Conservation (phyloP, 2,797 vertebrate genomes). For the Oceanodroma leucorhoa region DNA sequence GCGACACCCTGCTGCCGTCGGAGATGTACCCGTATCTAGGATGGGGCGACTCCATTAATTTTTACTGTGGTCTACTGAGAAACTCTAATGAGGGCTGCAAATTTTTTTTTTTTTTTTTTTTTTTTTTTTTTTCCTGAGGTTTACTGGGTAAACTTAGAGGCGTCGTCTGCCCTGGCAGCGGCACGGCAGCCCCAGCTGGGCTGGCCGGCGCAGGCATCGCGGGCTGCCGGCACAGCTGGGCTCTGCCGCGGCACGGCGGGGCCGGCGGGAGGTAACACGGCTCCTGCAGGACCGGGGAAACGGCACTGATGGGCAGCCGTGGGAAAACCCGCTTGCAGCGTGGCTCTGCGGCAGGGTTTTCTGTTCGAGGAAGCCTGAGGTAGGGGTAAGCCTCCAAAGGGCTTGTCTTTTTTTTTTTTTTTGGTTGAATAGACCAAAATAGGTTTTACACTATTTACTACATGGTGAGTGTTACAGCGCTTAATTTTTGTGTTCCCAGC, state of each 20-base stretch:
- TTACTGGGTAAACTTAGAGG: not conserved
- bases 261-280: not conserved
- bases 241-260: not conserved
- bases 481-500: not conserved
- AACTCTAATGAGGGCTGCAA: not conserved
- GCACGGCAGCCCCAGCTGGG: not conserved
- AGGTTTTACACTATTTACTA: not conserved
- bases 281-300: not conserved
- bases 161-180: not conserved
- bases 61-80: not conserved
- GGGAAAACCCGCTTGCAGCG: not conserved
- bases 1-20: not conserved
- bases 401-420: no score
- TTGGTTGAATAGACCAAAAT: not conserved
- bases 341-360: not conserved
- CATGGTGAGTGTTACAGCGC: fast-evolving
- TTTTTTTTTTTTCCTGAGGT: not conserved
- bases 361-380: not conserved
- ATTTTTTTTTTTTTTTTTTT: not conserved
- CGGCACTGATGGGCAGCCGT: not conserved
- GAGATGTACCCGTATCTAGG: not conserved
- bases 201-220: not conserved
- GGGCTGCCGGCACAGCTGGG: not conserved
- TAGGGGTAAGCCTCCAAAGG: not conserved
- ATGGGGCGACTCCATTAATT: not conserved